These are phyloP conservation scores for Hirudo medicinalis DNA, from an alignment of 1,140 invertebrate genomes.

Conservation along the genomic window DNA sequence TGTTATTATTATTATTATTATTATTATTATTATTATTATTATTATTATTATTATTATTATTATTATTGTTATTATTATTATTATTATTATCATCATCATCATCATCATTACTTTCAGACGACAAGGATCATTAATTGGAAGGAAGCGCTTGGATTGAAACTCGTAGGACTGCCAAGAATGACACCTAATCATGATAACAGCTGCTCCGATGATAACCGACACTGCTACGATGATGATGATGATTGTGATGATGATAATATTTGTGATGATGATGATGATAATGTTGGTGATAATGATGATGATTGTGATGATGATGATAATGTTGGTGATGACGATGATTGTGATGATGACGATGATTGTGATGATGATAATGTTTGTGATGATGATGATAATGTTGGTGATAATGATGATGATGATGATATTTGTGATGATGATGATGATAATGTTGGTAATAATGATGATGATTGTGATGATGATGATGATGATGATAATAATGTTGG, in stretches of 20 bases:
- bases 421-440: not conserved
- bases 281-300: constrained; percentile 7
- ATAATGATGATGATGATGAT: not conserved
- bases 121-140: not conserved
- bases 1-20: not conserved
- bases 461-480: constrained; percentile 8
- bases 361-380: too few species aligned
- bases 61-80: not conserved
- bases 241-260: not conserved
- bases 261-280: constrained; percentile 7
- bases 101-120: not conserved
- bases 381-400: not conserved
- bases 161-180: too few species aligned
- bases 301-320: constrained; percentile 1
- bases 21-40: not conserved
- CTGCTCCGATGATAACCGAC: too few species aligned
- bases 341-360: constrained; percentile 1
- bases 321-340: not conserved
- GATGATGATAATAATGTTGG: constrained; percentile 4
- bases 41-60: not conserved
- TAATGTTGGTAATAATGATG: not conserved
- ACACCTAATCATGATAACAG: too few species aligned
- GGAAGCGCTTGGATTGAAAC: too few species aligned
- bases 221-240: not conserved
- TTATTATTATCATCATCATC: not conserved